These are phyloP conservation scores for Neotragus moschatus DNA, from an alignment of 2,113 vertebrate genomes.

Conservation along the genomic window DNA sequence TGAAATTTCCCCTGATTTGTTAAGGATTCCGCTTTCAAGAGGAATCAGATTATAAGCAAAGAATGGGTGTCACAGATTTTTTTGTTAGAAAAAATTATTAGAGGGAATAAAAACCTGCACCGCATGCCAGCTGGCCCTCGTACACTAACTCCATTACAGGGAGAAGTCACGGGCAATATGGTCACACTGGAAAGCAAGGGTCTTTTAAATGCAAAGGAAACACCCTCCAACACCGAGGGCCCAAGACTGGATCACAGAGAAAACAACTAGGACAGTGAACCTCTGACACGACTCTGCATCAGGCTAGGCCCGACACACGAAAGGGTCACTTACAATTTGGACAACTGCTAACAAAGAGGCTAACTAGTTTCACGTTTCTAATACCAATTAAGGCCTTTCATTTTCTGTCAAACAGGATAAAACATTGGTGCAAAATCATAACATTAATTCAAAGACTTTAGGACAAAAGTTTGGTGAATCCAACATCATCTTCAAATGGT, in stretches of 20 bases:
- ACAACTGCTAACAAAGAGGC: not conserved
- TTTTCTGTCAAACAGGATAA: not conserved
- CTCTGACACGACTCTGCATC: not conserved
- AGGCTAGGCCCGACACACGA: not conserved
- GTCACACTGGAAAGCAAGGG: not conserved
- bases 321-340: not conserved
- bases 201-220: not conserved
- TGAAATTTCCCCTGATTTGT: not conserved
- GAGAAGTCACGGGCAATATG: not conserved
- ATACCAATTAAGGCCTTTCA: not conserved
- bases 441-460: conserved; percentile 23
- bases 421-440: not conserved
- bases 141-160: not conserved
- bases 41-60: not conserved
- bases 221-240: not conserved
- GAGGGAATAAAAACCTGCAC: not conserved
- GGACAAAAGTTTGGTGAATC: not conserved
- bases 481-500: not conserved
- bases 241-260: not conserved
- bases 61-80: not conserved
- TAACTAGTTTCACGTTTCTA: not conserved
- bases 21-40: conserved; percentile 15
- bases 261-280: not conserved
- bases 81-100: not conserved
- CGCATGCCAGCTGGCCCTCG: not conserved